Evolutionary conservation across 2,888 invertebrate genomes (phyloP).

Genomic region (Hemicrepidius hirtus): DNA sequence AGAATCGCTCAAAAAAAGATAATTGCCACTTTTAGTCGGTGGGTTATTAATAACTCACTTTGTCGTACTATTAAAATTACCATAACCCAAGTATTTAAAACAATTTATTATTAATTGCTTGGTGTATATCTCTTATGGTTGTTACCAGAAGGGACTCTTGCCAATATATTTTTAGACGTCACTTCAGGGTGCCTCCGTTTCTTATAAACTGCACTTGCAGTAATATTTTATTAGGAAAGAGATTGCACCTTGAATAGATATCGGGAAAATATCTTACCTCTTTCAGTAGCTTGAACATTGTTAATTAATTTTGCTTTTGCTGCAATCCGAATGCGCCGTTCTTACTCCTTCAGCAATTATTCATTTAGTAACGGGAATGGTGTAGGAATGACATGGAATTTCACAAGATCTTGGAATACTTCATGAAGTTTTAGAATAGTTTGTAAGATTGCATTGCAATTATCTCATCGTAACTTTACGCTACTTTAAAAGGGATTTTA

Average conservation of each 20-base stretch:
- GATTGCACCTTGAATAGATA: constrained; percentile 27
- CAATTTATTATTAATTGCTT: constrained; percentile 63
- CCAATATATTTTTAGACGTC: constrained; percentile 45
- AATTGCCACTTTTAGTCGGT: constrained; percentile 56
- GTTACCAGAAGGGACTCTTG: constrained; percentile 41
- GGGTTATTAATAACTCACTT: constrained; percentile 60
- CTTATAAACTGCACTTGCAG: constrained; percentile 25
- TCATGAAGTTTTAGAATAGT: constrained; percentile 7
- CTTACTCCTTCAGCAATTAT: constrained; percentile 5
- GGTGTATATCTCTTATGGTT: constrained; percentile 42
- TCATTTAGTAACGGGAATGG: constrained; percentile 29
- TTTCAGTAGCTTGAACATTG: constrained; percentile 35
- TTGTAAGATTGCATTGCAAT: not conserved
- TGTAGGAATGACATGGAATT: constrained; percentile 25
- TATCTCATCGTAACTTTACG: constrained; percentile 18
- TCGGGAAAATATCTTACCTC: constrained; percentile 23
- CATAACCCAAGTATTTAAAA: constrained; percentile 60
- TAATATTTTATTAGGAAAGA: constrained; percentile 29
- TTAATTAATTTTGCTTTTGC: constrained; percentile 32
- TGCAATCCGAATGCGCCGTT: constrained; percentile 7
- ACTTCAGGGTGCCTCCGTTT: constrained; percentile 41
- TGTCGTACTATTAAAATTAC: constrained; percentile 57
- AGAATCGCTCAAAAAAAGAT: constrained; percentile 55
- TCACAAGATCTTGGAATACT: constrained; percentile 17
- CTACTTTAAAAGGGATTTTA: constrained; percentile 1